Evolutionary conservation across 2,797 vertebrate species (phyloP).

Genomic region (Pipistrellus nathusii): DNA sequence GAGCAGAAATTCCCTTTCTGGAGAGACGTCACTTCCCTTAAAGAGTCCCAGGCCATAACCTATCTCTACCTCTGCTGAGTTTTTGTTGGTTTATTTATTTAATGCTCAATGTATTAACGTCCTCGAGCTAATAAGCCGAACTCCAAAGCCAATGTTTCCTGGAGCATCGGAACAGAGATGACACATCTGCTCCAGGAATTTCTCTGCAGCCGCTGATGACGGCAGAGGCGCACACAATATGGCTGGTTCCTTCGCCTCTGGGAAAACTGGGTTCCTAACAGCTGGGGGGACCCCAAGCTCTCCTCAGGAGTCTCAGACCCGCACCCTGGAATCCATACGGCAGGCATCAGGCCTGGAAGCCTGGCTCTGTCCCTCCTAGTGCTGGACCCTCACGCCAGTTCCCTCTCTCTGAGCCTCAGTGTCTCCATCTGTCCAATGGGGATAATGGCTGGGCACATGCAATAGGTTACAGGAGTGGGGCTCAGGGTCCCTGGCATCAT

Average conservation of each 20-base stretch:
- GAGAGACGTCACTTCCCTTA: not conserved
- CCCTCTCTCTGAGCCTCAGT: not conserved
- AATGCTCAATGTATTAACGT: constrained; percentile 66
- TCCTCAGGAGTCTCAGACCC: not conserved
- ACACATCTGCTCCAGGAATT: not conserved
- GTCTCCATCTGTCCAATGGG: not conserved
- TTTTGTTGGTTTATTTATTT: constrained; percentile 41
- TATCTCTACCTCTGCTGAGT: not conserved
- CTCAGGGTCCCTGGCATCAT: rapidly evolving
- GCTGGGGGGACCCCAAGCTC: not conserved
- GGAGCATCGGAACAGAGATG: constrained; percentile 25
- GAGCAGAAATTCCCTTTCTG: not conserved
- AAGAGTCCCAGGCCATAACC: constrained; percentile 22
- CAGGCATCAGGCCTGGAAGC: not conserved
- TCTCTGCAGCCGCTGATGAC: not conserved
- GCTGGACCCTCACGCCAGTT: not conserved
- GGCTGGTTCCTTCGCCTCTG: not conserved
- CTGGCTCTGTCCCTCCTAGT: not conserved
- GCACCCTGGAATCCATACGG: not conserved
- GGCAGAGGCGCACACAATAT: not conserved
- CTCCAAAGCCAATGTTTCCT: not conserved
- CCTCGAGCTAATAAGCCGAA: constrained; percentile 62
- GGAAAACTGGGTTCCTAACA: rapidly evolving
- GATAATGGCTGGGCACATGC: not conserved
- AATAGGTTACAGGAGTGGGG: not conserved